Base-by-base conservation (phyloP, 2,888 invertebrate genomes). In the Lepidochrysops patricia region DNA sequence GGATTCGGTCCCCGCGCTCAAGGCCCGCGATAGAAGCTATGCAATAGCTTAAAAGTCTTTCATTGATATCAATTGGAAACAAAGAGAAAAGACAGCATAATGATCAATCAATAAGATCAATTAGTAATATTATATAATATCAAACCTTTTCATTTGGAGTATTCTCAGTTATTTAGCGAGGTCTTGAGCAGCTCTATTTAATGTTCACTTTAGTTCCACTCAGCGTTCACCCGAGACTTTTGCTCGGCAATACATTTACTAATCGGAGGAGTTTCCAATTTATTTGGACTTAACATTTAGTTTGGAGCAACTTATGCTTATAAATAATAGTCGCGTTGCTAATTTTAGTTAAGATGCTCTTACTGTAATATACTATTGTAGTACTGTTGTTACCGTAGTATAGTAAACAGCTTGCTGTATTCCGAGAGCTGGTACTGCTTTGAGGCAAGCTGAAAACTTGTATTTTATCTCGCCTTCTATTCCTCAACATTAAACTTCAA, bases 211-310 rank as follows among this genome's bases (percentile, higher is more conserved):
- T 27, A 27, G 13, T 52, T 52, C 52, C 52, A 52, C 52, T 52
- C 27, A 52, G 52, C 52, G 52, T 27, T 52, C 27, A 52, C 52
- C 26, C 52, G 52, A 52, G 52, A 52, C 52, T 52, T 52, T 26
- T 13, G 52, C 27, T 13, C 13, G 26, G 27, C 52, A 26, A 26
- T 52, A 26, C 52, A 52, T 13, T 52, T 27, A 27, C 52, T 52
- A 52, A 52, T 52, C 52, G 52, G 52, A 27, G 52, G 7, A 27
- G 26, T 52, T 52, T 13, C 7, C 13, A 15, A 52, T 52, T 52
- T 52, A 52, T 52, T 52, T 26, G 26, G 27, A 52, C 52, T 52
- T 6, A 43, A 43, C 43, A 9, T 12, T 43, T 23, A 37, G 15
- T 37, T 15, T 9, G 19, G 12, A 23, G 9, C 19, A 43, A 43